A percentile compares a stretch with the other conserved stretches of the same genome.
Conservation (phyloP, 2,888 invertebrate genomes). For the Campopleginae sp. region DNA sequence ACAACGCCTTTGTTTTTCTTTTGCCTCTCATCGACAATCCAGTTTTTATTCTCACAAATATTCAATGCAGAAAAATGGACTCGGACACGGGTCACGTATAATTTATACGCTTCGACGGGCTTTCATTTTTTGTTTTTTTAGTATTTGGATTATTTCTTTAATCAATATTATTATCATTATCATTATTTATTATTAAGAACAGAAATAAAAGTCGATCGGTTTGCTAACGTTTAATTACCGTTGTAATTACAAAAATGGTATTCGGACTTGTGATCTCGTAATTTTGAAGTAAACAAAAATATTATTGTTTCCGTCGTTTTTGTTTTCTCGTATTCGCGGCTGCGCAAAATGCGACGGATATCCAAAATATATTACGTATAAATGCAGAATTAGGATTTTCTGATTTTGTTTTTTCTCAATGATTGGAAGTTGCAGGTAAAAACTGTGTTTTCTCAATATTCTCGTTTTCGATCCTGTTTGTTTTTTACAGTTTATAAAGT, state of each 20-base stretch:
- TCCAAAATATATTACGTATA: slow-evolving; percentile 56
- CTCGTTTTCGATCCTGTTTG: slow-evolving; percentile 35
- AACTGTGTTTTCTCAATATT: slow-evolving; percentile 22
- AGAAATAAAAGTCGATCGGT: slow-evolving; percentile 69
- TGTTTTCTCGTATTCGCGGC: neutral
- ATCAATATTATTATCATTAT: slow-evolving; percentile 64
- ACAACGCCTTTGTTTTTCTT: slow-evolving; percentile 1
- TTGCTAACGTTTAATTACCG: slow-evolving; percentile 66
- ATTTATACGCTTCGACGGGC: slow-evolving; percentile 51
- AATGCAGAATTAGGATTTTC: slow-evolving; percentile 62
- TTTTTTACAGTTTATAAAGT: slow-evolving; percentile 40
- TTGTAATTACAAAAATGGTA: slow-evolving; percentile 72
- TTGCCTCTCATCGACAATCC: slow-evolving; percentile 42
- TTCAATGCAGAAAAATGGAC: slow-evolving; percentile 45
- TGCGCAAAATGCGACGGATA: slow-evolving; percentile 12
- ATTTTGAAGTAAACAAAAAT: slow-evolving; percentile 63
- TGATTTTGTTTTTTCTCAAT: slow-evolving; percentile 58
- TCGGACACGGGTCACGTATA: slow-evolving; percentile 43
- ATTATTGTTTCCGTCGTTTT: slow-evolving; percentile 25
- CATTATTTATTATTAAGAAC: slow-evolving; percentile 70
- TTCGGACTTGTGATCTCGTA: slow-evolving; percentile 64
- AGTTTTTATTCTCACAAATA: slow-evolving; percentile 58
- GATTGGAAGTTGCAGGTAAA: slow-evolving; percentile 51
- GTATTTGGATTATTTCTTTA: slow-evolving; percentile 67
- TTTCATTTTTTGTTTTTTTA: slow-evolving; percentile 60